These are phyloP conservation scores for Hesperia comma DNA, from an alignment of 2,888 invertebrate species.

Conservation along the genomic window DNA sequence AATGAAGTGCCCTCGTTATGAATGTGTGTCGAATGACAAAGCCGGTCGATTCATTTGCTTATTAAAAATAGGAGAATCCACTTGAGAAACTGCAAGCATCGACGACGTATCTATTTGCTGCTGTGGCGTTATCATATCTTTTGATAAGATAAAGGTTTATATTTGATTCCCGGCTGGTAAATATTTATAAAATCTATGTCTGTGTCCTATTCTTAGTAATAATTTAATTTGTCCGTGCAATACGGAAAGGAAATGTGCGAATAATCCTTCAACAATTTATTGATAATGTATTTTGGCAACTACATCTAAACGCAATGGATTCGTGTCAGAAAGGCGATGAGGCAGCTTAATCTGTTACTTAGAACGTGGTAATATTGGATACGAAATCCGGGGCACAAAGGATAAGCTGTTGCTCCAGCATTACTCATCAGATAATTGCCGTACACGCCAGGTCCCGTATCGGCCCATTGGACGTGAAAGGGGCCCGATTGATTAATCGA, in stretches of 20 bases:
- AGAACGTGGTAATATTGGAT: slow-evolving; percentile 4
- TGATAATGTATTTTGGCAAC: background rate
- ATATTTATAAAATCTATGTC: too few species aligned
- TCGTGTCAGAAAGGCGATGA: background rate
- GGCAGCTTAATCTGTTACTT: background rate
- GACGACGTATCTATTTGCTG: too few species aligned
- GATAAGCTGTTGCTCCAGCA: slow-evolving; percentile 23
- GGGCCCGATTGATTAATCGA: slow-evolving; percentile 67
- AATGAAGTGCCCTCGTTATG: slow-evolving; percentile 14
- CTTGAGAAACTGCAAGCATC: background rate
- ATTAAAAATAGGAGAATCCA: background rate
- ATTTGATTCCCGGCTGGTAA: too few species aligned
- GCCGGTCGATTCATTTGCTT: slow-evolving; percentile 1
- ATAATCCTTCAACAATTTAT: too few species aligned
- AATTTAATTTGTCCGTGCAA: too few species aligned
- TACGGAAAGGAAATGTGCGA: too few species aligned
- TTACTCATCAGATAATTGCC: slow-evolving; percentile 47
- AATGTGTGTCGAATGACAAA: slow-evolving; percentile 28
- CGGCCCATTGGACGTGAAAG: slow-evolving; percentile 45
- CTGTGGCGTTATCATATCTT: too few species aligned
- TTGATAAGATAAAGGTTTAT: too few species aligned
- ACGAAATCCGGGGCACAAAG: slow-evolving; percentile 6
- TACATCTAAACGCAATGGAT: background rate
- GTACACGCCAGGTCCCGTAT: slow-evolving; percentile 52
- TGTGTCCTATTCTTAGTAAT: too few species aligned